phyloP scores from a whole-genome alignment of 1,140 invertebrate genomes.

The Pygmarrhopalites habei region DNA sequence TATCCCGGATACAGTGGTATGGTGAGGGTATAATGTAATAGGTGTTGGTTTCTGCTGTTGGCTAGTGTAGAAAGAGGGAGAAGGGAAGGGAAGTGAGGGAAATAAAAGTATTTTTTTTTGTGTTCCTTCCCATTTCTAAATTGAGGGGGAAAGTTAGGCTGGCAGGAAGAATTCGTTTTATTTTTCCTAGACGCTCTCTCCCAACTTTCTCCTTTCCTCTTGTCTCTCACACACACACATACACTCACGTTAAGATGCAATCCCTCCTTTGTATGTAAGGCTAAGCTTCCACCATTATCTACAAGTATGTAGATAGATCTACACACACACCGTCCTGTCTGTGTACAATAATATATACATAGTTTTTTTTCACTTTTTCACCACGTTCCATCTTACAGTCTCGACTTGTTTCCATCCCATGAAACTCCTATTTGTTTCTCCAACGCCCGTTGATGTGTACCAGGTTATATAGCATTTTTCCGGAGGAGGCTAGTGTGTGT shows the following conservation, averaged over 20 bases:
- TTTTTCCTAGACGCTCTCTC: background rate
- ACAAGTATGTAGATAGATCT: too few relatives aligned
- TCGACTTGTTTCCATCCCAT: constrained; percentile 7
- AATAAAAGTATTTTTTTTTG: constrained; percentile 10
- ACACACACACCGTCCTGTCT: too few relatives aligned
- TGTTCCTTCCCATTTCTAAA: constrained; percentile 15
- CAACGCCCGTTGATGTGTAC: too few relatives aligned
- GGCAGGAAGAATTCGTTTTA: constrained; percentile 15
- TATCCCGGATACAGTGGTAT: too few relatives aligned
- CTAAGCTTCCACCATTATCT: too few relatives aligned
- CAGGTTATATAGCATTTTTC: too few relatives aligned
- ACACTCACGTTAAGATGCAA: background rate
- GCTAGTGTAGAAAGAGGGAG: too few relatives aligned
- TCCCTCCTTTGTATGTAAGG: background rate
- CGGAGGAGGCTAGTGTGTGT: too few relatives aligned
- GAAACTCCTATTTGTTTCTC: constrained; percentile 7
- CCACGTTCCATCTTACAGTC: background rate
- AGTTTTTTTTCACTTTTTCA: too few relatives aligned
- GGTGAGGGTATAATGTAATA: too few relatives aligned
- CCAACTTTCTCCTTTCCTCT: background rate
- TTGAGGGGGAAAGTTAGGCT: constrained; percentile 15
- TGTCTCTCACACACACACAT: background rate
- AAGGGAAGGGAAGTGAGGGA: background rate
- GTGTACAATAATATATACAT: too few relatives aligned
- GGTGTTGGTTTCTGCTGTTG: too few relatives aligned